Conservation (phyloP, 2,797 vertebrate species). For the Emys orbicularis region DNA sequence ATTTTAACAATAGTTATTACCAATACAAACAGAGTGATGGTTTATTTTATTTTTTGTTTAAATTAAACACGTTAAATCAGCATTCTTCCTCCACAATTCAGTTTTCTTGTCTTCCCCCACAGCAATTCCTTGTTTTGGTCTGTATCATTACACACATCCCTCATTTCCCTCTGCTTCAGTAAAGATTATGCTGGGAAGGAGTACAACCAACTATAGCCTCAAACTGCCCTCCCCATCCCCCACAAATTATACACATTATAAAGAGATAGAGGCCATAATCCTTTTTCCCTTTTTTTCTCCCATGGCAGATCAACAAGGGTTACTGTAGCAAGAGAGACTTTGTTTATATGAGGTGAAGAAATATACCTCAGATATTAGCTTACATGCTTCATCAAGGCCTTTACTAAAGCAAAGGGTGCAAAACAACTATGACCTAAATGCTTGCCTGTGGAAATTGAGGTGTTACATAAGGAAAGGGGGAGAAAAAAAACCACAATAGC, state of each 20-base stretch:
- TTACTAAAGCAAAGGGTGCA: neutral
- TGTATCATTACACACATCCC: neutral
- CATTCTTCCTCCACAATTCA: slow-evolving; percentile 34
- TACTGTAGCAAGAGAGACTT: neutral
- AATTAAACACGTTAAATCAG: slow-evolving; percentile 24
- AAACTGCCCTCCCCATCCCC: neutral
- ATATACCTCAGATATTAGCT: neutral
- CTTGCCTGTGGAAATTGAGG: neutral
- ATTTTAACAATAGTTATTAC: neutral
- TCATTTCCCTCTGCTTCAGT: neutral
- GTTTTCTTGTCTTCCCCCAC: neutral
- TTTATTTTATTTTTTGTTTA: slow-evolving; percentile 26
- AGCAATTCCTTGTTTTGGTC: neutral
- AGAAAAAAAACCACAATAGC: neutral
- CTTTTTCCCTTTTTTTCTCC: neutral
- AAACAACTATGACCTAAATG: neutral
- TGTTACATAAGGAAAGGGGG: neutral
- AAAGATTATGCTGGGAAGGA: neutral
- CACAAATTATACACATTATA: neutral
- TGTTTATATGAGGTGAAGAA: neutral
- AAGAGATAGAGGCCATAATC: neutral
- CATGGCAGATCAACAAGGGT: neutral
- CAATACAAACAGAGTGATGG: neutral
- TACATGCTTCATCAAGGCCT: fast-evolving
- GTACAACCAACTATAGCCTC: neutral